A percentile compares a stretch with the other conserved stretches of the same genome.
phyloP scores from a whole-genome alignment of 2,888 invertebrate species.

The Phyllotreta cruciferae region DNA sequence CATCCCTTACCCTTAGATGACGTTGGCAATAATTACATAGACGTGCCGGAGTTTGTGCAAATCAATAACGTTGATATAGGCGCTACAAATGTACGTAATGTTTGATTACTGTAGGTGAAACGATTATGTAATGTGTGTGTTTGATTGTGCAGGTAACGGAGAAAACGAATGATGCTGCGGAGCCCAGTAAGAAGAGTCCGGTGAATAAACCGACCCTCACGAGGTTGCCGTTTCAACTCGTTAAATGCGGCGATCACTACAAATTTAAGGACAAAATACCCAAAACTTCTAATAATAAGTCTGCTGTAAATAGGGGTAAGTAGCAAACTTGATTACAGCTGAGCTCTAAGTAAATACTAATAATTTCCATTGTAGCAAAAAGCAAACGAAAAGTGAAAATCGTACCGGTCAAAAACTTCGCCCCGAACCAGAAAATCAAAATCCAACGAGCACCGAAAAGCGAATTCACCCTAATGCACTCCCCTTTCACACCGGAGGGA shows the following conservation, averaged over 20 bases:
- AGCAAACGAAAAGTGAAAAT: too few species aligned
- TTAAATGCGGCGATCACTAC: constrained; percentile 6
- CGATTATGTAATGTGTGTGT: too few species aligned
- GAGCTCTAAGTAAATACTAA: too few species aligned
- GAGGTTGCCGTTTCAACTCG: background rate
- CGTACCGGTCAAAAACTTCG: background rate
- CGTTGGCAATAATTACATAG: constrained; percentile 31
- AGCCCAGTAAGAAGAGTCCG: too few species aligned
- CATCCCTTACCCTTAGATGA: constrained; percentile 28
- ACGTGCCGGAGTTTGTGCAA: constrained; percentile 37
- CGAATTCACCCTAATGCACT: constrained; percentile 30
- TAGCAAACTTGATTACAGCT: too few species aligned
- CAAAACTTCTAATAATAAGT: background rate
- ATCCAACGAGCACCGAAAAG: constrained; percentile 1
- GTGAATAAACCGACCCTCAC: too few species aligned
- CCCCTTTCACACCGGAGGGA: constrained; percentile 39
- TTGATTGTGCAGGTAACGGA: too few species aligned
- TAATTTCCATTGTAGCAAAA: too few species aligned
- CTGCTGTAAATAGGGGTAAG: too few species aligned
- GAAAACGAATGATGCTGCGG: too few species aligned
- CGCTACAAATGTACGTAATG: too few species aligned
- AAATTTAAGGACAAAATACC: background rate
- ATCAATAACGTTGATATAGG: constrained; percentile 32
- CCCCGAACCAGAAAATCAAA: background rate
- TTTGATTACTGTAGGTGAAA: too few species aligned